Evolutionary conservation across 2,113 vertebrate genomes (phyloP).

Genomic region (Platichthys flesus): DNA sequence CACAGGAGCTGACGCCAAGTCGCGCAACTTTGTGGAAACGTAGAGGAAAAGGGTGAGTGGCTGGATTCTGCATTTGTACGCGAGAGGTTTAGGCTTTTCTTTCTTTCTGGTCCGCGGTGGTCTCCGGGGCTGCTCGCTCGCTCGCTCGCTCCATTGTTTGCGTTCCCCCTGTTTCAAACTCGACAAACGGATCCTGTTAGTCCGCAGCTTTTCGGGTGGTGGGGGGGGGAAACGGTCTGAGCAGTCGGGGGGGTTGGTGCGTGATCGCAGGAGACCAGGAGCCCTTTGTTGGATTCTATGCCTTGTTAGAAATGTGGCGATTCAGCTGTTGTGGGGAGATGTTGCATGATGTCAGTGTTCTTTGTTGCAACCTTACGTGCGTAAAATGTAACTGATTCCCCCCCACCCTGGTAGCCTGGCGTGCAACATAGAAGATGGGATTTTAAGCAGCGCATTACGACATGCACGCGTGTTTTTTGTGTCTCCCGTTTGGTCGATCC

Average conservation of each 20-base stretch:
- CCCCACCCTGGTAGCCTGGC: neutral
- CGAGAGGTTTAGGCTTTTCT: too few species aligned
- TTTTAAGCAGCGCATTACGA: neutral
- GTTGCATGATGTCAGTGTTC: conserved; percentile 78
- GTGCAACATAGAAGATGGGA: neutral
- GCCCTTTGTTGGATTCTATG: conserved; percentile 27
- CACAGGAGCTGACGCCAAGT: conserved; percentile 62
- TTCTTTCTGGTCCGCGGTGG: too few species aligned
- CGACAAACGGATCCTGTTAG: neutral
- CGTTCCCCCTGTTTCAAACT: conserved; percentile 62
- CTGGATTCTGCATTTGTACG: too few species aligned
- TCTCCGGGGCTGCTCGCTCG: conserved; percentile 22
- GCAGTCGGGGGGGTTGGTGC: neutral
- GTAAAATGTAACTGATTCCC: conserved; percentile 27
- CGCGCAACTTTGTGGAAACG: conserved; percentile 75
- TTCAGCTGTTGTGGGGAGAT: conserved; percentile 65
- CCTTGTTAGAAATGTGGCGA: conserved; percentile 61
- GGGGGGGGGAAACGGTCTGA: conserved; percentile 8
- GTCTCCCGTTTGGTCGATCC: conserved; percentile 15
- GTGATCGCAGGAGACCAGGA: neutral
- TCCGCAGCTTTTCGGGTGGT: too few species aligned
- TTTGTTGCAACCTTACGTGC: conserved; percentile 81
- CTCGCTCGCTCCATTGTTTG: conserved; percentile 79
- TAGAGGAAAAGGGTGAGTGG: conserved; percentile 77
- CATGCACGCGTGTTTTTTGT: conserved; percentile 11